phyloP scores from a whole-genome alignment of 2,797 vertebrate species.

The Lophius americanus region DNA sequence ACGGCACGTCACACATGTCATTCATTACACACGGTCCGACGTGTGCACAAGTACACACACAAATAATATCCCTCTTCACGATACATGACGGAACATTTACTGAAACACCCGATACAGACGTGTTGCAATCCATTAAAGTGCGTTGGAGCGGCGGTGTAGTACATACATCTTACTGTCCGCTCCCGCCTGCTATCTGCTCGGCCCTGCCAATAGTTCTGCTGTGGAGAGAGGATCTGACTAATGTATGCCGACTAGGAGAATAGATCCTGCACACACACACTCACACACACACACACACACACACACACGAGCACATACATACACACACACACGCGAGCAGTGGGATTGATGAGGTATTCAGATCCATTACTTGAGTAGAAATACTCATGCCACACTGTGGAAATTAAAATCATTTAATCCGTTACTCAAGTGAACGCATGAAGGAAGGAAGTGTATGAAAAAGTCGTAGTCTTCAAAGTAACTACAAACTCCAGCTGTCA shows the following conservation, averaged over 20 bases:
- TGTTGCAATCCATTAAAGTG: constrained; percentile 56
- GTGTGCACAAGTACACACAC: not conserved
- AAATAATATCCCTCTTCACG: constrained; percentile 57
- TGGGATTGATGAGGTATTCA: not conserved
- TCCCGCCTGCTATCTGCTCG: constrained; percentile 59
- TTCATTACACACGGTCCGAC: constrained; percentile 27
- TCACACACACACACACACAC: constrained; percentile 13
- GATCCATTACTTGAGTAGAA: too few species aligned
- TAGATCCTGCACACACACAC: constrained; percentile 30
- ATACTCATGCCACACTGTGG: too few species aligned
- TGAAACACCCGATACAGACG: constrained; percentile 56
- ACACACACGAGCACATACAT: constrained; percentile 15
- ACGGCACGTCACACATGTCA: constrained; percentile 51
- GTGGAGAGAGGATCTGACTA: constrained; percentile 72
- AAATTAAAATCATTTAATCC: too few species aligned
- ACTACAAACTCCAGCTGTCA: too few species aligned
- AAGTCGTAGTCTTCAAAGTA: too few species aligned
- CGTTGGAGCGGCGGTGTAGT: constrained; percentile 62
- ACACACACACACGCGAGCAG: not conserved
- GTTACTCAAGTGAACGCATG: too few species aligned
- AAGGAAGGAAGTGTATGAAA: too few species aligned
- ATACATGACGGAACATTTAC: constrained; percentile 62
- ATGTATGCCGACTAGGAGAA: constrained; percentile 43
- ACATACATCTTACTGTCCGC: constrained; percentile 74
- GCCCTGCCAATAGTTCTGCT: constrained; percentile 69